Evolutionary conservation across 2,888 invertebrate species (phyloP).

Genomic region (Drosophila greeni): DNA sequence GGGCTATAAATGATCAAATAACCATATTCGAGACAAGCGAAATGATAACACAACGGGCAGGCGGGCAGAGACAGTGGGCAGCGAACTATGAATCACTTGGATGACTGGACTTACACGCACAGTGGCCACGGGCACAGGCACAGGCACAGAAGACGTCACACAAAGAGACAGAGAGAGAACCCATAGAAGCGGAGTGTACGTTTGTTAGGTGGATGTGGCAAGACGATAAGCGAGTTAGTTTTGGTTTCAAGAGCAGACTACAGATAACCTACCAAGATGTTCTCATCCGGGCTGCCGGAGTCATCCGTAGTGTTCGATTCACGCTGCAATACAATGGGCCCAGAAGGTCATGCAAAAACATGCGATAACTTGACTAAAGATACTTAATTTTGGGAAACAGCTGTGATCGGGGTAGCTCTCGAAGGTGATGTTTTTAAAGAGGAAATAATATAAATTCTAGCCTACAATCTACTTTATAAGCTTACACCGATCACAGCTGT

Average conservation of each 20-base stretch:
- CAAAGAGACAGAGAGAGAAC: constrained; percentile 5
- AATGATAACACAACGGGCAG: constrained; percentile 32
- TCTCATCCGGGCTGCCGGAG: constrained; percentile 86
- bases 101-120: constrained; percentile 58
- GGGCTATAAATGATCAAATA: constrained; percentile 27
- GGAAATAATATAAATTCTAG: neutral
- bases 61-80: constrained; percentile 4
- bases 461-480: neutral
- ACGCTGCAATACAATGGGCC: constrained; percentile 79
- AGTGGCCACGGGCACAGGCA: constrained; percentile 3
- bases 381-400: neutral
- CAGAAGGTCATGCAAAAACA: constrained; percentile 55
- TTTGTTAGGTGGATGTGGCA: constrained; percentile 34
- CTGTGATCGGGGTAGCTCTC: neutral
- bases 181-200: constrained; percentile 20
- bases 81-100: constrained; percentile 49
- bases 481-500: constrained; percentile 2
- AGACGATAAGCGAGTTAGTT: constrained; percentile 61
- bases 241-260: constrained; percentile 24
- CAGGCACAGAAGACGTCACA: constrained; percentile 48
- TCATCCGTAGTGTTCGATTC: constrained; percentile 83
- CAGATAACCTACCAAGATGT: constrained; percentile 83
- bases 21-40: constrained; percentile 14
- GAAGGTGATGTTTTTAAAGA: neutral
- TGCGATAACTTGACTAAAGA: constrained; percentile 41